Percentiles rank a stretch among this genome's conserved stretches.
Evolutionary conservation across 2,797 vertebrate genomes (phyloP).

Genomic region (Melanotaenia maccullochi): DNA sequence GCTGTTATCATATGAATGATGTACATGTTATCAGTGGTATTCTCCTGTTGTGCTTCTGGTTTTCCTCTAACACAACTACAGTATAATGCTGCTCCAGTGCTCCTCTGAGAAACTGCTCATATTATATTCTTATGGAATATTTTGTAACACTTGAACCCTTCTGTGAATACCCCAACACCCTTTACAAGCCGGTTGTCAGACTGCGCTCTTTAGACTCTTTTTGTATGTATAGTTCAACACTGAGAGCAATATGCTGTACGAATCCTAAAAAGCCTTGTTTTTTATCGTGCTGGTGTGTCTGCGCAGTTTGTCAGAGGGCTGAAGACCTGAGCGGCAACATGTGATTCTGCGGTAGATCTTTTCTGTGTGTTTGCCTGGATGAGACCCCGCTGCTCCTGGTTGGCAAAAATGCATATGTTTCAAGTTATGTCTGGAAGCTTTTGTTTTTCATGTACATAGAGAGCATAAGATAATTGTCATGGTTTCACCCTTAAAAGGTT

Average conservation of each 20-base stretch:
- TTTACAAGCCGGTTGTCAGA: slow-evolving; percentile 39
- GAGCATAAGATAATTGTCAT: slow-evolving; percentile 65
- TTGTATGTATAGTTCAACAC: slow-evolving; percentile 75
- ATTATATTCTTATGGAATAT: slow-evolving; percentile 58
- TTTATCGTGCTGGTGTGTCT: slow-evolving; percentile 65
- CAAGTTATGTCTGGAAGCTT: slow-evolving; percentile 41
- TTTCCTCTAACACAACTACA: slow-evolving; percentile 53
- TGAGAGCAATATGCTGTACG: slow-evolving; percentile 81
- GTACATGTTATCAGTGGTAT: slow-evolving; percentile 12
- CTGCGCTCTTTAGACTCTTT: slow-evolving; percentile 70
- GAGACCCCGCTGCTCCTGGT: slow-evolving; percentile 54
- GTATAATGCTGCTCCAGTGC: slow-evolving; percentile 54
- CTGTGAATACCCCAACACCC: slow-evolving; percentile 54
- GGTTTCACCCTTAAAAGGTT: slow-evolving; percentile 57
- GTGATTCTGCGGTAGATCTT: slow-evolving; percentile 26
- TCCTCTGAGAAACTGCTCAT: slow-evolving; percentile 56
- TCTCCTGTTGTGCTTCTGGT: slow-evolving; percentile 54
- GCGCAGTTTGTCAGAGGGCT: slow-evolving; percentile 45
- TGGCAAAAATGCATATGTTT: slow-evolving; percentile 16
- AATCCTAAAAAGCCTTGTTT: slow-evolving; percentile 77
- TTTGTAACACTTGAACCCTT: slow-evolving; percentile 67
- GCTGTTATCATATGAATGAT: slow-evolving; percentile 45
- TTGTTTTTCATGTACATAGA: slow-evolving; percentile 49
- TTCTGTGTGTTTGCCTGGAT: slow-evolving; percentile 44
- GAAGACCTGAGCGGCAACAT: slow-evolving; percentile 25